These are phyloP conservation scores for Drosophila pseudotakahashii DNA, from an alignment of 2,888 invertebrate species.

Conservation along the genomic window DNA sequence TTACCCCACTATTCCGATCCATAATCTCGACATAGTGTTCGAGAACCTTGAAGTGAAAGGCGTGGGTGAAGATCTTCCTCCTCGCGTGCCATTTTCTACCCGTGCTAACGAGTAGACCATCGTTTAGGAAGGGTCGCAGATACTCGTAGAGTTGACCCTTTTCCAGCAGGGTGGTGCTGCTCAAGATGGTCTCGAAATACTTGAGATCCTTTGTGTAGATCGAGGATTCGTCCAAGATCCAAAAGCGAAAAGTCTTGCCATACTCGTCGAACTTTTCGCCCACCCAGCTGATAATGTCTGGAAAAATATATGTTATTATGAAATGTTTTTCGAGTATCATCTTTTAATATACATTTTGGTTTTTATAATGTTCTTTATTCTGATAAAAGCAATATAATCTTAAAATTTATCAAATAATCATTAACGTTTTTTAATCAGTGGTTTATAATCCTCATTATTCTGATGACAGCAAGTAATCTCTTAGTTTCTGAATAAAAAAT, in stretches of 20 bases:
- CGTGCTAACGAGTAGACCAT: conserved; percentile 76
- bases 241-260: conserved; percentile 84
- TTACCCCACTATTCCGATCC: conserved; percentile 86
- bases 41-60: conserved; percentile 91
- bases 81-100: conserved; percentile 87
- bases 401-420: too few relatives aligned
- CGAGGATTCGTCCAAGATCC: conserved; percentile 84
- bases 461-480: too few relatives aligned
- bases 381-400: too few relatives aligned
- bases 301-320: background rate
- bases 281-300: conserved; percentile 55
- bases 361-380: too few relatives aligned
- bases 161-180: conserved; percentile 71
- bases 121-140: conserved; percentile 70
- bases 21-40: conserved; percentile 89
- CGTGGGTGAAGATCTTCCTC: conserved; percentile 89
- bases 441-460: too few relatives aligned
- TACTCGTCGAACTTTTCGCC: conserved; percentile 70
- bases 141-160: conserved; percentile 77
- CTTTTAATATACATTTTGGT: too few relatives aligned
- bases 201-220: conserved; percentile 83
- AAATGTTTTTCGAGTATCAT: too few relatives aligned
- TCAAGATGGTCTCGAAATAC: conserved; percentile 83
- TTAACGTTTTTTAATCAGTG: too few relatives aligned
- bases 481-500: too few relatives aligned